These are phyloP conservation scores for Hermaeophaga mercurialis DNA, from an alignment of 2,888 invertebrate species.

Conservation along the genomic window DNA sequence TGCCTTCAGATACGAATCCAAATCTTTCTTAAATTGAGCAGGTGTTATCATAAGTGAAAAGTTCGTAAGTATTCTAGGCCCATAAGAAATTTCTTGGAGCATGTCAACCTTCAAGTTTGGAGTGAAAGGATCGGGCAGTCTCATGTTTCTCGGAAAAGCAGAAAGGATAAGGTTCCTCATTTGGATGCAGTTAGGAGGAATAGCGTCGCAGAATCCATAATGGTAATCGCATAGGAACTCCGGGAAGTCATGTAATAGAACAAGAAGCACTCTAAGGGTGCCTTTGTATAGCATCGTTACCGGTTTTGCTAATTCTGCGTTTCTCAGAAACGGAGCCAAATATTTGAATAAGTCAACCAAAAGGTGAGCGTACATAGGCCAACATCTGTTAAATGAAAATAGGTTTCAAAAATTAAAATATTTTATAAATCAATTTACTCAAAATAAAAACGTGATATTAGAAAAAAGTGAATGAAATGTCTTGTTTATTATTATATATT, in stretches of 20 bases:
- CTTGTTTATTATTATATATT: too few species aligned
- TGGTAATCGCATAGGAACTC: constrained; percentile 99
- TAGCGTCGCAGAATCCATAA: constrained; percentile 98
- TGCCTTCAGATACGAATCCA: constrained; percentile 95
- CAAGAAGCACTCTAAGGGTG: constrained; percentile 78
- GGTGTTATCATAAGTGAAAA: constrained; percentile 87
- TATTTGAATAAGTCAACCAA: constrained; percentile 94
- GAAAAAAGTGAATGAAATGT: too few species aligned
- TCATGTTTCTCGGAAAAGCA: constrained; percentile 97
- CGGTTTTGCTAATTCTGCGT: constrained; percentile 94
- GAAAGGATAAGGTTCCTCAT: constrained; percentile 98
- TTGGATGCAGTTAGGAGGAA: constrained; percentile 98
- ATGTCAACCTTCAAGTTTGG: constrained; percentile 94
- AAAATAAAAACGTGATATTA: too few species aligned
- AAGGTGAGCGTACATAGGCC: constrained; percentile 97
- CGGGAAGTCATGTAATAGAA: constrained; percentile 97
- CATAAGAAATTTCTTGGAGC: constrained; percentile 83
- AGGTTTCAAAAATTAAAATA: too few species aligned
- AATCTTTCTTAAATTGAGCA: constrained; percentile 88
- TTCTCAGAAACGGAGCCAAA: constrained; percentile 93
- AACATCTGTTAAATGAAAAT: constrained; percentile 65
- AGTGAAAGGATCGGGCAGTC: constrained; percentile 97
- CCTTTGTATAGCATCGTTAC: constrained; percentile 95
- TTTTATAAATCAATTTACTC: too few species aligned
- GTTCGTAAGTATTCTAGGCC: constrained; percentile 89